Base-by-base conservation (phyloP, 2,113 vertebrate genomes). In the Salvelinus namaycush region DNA sequence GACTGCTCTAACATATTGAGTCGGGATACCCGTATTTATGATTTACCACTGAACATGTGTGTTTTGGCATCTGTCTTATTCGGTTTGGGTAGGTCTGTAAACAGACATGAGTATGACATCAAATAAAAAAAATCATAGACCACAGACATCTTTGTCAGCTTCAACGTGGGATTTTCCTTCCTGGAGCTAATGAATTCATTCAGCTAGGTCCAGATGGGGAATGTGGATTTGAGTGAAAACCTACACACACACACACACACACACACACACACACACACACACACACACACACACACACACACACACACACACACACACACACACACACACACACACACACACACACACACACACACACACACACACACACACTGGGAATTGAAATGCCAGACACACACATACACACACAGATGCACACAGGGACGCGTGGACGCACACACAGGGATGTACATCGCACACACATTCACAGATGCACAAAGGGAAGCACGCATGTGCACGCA, bases 161-260 rank as follows among this genome's bases (percentile, higher is more conserved):
- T 89, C 84, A 87, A 88, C 87, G 68, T 81, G 80, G 81, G 84
- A 81, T 31, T 18, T 66, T 79, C 80, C 70, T 81, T 85, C 79
- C 6, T 9, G 39, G 39, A 72, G 77, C 88, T 86, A 87, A 89
- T 78, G 76, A 84, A 89, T 86, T 71, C 82, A 71, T 83, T 83
- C 76, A 49, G 29, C 77, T 68, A 29, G n/a, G 20, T 84, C 88
- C 91, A 92, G 89, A 90, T 92, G 90, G 90, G 85, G 86, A 83
- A 79, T 78, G 78, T 83, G 83, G 89, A 81, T 49, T 9, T 39
- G 39, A 39, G 39, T 39, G 39, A 39, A 39, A 39, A 39, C 39
- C 39, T 8, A 29, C 44, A 71, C 68, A 77, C 34, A 65, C 39
- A 67, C 64, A 81, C 78, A 72, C 29, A 70, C 69, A 75, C 29